Base-by-base conservation (phyloP, 1,140 invertebrate species). In the Euglossa dilemma region DNA sequence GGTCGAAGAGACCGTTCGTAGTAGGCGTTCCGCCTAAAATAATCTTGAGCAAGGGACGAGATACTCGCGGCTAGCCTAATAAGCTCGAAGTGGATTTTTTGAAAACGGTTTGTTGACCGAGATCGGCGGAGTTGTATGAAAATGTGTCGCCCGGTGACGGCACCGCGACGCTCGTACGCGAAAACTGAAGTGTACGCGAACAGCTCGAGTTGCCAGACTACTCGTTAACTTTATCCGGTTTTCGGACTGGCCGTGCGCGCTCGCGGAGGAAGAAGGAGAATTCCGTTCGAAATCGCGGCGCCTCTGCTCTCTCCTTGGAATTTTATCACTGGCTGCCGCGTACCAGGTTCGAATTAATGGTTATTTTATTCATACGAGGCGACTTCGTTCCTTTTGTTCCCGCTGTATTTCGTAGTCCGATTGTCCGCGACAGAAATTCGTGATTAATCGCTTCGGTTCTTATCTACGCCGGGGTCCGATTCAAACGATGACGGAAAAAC, bases 341-440 rank as follows among this genome's bases (percentile, higher is more conserved):
- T 45, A 61, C 81, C 25, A 74, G 54, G 43, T 16, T 54, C 56
- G 74, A 85, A 88, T 88, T 85, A 83, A 88, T 87, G 87, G 79
- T 87, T 83, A 88, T 88, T 88, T 88, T 88, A 88, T 88, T 88
- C 86, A 88, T 87, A 88, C 73, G 64, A 75, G 47, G 52, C 82
- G 56, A 50, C 70, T 73, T 67, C 64, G 61, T 81, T 88, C 73
- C 85, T 64, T 84, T 87, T 83, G 84, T 86, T 80, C 73, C 70
- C 70, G 18, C 36, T 66, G 78, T 84, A 82, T 85, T 82, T 84
- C 82, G 80, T 87, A 78, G 75, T 87, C 69, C 77, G 64, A 89
- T 89, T 90, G 86, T 87, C 86, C 80, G 87, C 75, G 84, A 87
- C 86, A 87, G 85, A 85, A 83, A 52, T 77, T 74, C 61, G 79